phyloP scores from a whole-genome alignment of 2,113 vertebrate genomes.

The Gallinago jamesoni region DNA sequence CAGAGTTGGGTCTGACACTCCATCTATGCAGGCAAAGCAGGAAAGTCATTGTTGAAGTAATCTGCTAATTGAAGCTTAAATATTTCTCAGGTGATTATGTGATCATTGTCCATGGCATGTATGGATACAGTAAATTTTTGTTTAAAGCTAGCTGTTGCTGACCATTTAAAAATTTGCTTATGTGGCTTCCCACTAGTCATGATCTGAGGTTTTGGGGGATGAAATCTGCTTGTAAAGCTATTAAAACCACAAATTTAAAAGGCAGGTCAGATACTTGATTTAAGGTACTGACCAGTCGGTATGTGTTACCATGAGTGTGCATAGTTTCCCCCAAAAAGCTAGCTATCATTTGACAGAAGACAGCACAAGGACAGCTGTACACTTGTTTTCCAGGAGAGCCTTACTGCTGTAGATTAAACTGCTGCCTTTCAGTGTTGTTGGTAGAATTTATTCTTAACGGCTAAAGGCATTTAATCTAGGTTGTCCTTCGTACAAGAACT shows the following conservation, averaged over 20 bases:
- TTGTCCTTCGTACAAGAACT: neutral
- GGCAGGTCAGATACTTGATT: neutral
- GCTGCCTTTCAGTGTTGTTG: neutral
- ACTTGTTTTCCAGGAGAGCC: neutral
- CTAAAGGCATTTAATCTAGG: neutral
- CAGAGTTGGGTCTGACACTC: neutral
- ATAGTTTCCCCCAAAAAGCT: neutral
- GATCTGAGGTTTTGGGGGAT: neutral
- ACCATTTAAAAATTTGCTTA: neutral
- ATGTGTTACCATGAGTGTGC: fast-evolving
- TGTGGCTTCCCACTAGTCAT: neutral
- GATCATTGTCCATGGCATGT: neutral
- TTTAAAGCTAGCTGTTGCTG: neutral
- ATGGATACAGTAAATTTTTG: neutral
- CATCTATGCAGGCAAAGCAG: neutral
- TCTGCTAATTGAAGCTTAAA: neutral
- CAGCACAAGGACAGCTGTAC: neutral
- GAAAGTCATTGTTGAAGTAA: neutral
- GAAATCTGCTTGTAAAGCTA: neutral
- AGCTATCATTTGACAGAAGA: neutral
- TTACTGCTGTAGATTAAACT: neutral
- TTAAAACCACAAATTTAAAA: neutral
- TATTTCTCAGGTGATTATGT: neutral
- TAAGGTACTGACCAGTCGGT: neutral
- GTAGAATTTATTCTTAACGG: neutral